These are phyloP conservation scores for Asteroscopus sphinx DNA, from an alignment of 2,888 invertebrate species.

Conservation along the genomic window DNA sequence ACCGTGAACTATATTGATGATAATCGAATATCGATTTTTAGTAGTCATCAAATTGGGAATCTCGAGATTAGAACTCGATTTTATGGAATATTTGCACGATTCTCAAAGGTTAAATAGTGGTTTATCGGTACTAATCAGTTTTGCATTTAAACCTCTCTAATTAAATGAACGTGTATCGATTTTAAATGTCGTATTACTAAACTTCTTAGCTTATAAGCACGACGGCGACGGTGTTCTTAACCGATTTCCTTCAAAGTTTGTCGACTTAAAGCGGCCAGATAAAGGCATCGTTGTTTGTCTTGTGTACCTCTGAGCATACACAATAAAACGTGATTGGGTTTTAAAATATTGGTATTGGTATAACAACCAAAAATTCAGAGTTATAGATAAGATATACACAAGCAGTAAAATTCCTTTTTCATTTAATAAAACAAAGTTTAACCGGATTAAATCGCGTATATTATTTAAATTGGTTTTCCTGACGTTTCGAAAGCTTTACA, in stretches of 20 bases:
- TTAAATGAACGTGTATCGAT: constrained; percentile 45
- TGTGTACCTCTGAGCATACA: constrained; percentile 20
- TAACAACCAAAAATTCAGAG: constrained; percentile 7
- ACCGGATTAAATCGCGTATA: no score
- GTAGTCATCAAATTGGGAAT: constrained; percentile 26
- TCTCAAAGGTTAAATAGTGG: constrained; percentile 34
- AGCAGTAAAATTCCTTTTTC: constrained; percentile 5
- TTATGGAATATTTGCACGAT: constrained; percentile 48
- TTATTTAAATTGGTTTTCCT: no score
- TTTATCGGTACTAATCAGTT: constrained; percentile 40
- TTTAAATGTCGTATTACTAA: constrained; percentile 46
- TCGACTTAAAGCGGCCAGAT: constrained; percentile 29
- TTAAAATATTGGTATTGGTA: constrained; percentile 48
- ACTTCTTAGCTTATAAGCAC: constrained; percentile 21
- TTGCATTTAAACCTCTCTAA: constrained; percentile 42
- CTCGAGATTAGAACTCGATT: constrained; percentile 37
- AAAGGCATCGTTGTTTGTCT: constrained; percentile 35
- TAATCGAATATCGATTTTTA: constrained; percentile 50
- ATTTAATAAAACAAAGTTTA: no score
- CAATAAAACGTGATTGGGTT: constrained; percentile 21
- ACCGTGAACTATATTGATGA: constrained; percentile 40
- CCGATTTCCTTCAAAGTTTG: constrained; percentile 30
- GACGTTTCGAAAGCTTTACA: no score
- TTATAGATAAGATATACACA: constrained; percentile 7
- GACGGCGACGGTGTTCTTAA: constrained; percentile 21